Evolutionary conservation across 2,113 vertebrate species (phyloP), one percentile per base, ranked within the genome.

Genomic region (Cercocebus atys): DNA sequence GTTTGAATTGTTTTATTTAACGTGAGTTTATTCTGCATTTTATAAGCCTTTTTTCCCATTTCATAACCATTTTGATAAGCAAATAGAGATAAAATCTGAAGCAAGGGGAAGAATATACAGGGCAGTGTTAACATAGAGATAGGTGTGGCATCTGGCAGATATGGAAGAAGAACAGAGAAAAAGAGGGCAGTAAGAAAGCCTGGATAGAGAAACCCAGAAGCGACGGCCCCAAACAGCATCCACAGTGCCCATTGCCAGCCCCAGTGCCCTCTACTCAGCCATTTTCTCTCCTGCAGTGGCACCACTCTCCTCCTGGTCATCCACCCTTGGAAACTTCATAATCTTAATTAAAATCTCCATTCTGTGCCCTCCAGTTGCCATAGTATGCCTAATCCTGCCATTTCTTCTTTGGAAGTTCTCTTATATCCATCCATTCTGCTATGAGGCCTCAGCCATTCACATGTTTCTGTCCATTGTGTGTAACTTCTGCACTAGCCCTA

Each of bases 181-280:
- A 27, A 9, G 3, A 38, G 20, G 9, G 52, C 45, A 18, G 17
- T 18, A 27, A 23, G 25, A 27, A 73, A 68, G 27, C 27, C 68
- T 3, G 1, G 12, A 4, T 7, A 6, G 43, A 43, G 25, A 47
- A 38, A 64, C 2, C 7, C 1, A 68, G 13, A 64, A 64, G 25
- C 27, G 8, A n/a, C 0, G 11, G 7, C 5, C 22, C 25, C 43
- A 18, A 35, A 6, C 9, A 22, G 27, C 2, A 16, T 16, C 9
- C 38, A 7, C 2, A 17, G 7, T 5, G 8, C 43, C 11, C 3
- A 0, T 0, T 8, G 25, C 2, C n/a, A 72, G 18, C 5, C 18
- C 5, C 1, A 1, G 0, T 52, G 35, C 38, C n/a, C 22, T 30
- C 45, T 40, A 6, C 18, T 14, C 55, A 32, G 6, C 17, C 2